Percentiles rank a stretch among this genome's conserved stretches.
Conservation (phyloP, 1,140 invertebrate genomes). For the Danaus plexippus region DNA sequence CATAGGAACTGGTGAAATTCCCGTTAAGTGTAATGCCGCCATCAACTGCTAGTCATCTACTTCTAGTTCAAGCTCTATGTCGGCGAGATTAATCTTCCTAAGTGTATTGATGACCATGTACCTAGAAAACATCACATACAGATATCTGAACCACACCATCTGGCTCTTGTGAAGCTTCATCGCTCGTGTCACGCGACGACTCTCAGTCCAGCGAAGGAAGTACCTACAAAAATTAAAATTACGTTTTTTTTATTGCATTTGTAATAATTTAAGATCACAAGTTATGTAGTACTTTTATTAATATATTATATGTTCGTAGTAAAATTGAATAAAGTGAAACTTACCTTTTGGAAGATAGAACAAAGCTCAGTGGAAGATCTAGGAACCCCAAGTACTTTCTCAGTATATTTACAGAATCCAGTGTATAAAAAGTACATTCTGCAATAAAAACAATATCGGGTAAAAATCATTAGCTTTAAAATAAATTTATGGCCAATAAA, state of each 20-base stretch:
- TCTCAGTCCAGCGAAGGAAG: constrained; percentile 74
- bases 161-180: constrained; percentile 91
- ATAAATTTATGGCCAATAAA: no score
- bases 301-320: no score
- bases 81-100: constrained; percentile 78
- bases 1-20: no score
- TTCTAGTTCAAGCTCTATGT: constrained; percentile 82
- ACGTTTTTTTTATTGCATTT: constrained; percentile 2
- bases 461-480: no score
- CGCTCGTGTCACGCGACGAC: constrained; percentile 76
- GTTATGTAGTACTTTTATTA: neutral
- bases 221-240: constrained; percentile 61
- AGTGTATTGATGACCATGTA: constrained; percentile 93
- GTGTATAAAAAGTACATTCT: constrained; percentile 85
- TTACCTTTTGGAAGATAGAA: constrained; percentile 82
- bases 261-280: constrained; percentile 7
- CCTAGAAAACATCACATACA: constrained; percentile 92
- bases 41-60: constrained; percentile 73
- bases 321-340: constrained; percentile 4
- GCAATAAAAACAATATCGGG: constrained; percentile 58
- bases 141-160: constrained; percentile 91
- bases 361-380: constrained; percentile 85
- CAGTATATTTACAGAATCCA: constrained; percentile 87
- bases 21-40: no score
- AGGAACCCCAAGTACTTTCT: constrained; percentile 90